A percentile compares a stretch with the other conserved stretches of the same genome.
phyloP scores from a whole-genome alignment of 2,113 vertebrate species.

The Paracanthobrama guichenoti region DNA sequence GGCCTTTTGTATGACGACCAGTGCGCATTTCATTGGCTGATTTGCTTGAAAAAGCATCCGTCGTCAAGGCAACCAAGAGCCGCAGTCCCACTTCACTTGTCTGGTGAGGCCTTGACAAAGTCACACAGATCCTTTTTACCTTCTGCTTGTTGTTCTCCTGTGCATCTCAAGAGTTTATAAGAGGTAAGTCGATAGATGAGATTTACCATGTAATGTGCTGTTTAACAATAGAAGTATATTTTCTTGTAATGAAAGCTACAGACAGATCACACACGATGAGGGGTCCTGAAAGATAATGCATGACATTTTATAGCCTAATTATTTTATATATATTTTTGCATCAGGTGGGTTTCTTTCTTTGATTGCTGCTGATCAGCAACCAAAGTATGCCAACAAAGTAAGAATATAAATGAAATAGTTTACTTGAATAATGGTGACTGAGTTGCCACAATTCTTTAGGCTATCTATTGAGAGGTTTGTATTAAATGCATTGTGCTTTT shows the following conservation, averaged over 20 bases:
- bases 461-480: no score
- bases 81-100: conserved; percentile 56
- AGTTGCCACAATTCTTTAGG: background rate
- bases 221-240: background rate
- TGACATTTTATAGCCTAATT: background rate
- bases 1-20: conserved; percentile 55
- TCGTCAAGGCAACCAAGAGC: conserved; percentile 57
- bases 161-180: background rate
- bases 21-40: conserved; percentile 55
- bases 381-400: background rate
- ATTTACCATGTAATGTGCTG: background rate
- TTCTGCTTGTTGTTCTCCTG: conserved; percentile 34
- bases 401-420: background rate
- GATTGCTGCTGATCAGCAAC: background rate
- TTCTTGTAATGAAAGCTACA: background rate
- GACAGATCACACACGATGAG: background rate
- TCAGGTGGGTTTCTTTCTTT: background rate
- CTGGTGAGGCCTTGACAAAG: conserved; percentile 52
- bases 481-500: conserved; percentile 12
- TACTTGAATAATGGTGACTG: background rate
- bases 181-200: conserved; percentile 40
- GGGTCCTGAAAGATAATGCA: background rate
- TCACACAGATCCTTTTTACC: conserved; percentile 49
- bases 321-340: background rate
- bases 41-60: conserved; percentile 63